These are phyloP conservation scores for Pelvicachromis taeniatus DNA, from an alignment of 2,113 vertebrate species.

Conservation along the genomic window DNA sequence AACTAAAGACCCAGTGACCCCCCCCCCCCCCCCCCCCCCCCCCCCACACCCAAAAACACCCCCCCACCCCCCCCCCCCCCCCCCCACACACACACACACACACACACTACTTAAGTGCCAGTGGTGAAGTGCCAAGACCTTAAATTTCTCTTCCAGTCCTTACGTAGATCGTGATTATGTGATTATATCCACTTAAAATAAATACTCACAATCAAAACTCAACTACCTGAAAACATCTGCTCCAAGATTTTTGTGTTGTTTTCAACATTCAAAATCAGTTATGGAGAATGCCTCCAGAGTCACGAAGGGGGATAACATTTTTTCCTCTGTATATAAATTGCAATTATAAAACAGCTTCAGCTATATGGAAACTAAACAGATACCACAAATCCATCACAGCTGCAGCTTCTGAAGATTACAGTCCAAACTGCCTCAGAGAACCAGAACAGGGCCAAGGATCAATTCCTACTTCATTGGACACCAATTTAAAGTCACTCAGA, in stretches of 20 bases:
- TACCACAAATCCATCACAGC: constrained; percentile 37
- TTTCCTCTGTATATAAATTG: not conserved
- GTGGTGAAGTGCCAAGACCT: not conserved
- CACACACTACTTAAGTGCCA: not conserved
- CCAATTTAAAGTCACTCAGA: constrained; percentile 72
- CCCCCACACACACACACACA: no score
- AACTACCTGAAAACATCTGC: not conserved
- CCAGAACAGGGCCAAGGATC: constrained; percentile 66
- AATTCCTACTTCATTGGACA: constrained; percentile 71
- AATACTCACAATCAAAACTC: not conserved
- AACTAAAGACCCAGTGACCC: not conserved
- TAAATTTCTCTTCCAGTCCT: not conserved
- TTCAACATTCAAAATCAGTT: not conserved
- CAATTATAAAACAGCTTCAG: constrained; percentile 8
- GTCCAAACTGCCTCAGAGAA: constrained; percentile 52
- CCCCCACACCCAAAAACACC: no score
- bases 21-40: not conserved
- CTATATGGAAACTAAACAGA: constrained; percentile 17
- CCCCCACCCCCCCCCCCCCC: not conserved
- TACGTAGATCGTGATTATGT: not conserved
- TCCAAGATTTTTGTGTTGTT: not conserved
- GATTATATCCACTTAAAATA: not conserved
- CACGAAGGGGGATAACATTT: not conserved
- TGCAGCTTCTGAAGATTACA: constrained; percentile 40
- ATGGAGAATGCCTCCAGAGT: not conserved